Base-by-base conservation (phyloP, 2,888 invertebrate genomes). In the Anthrax anthrax region DNA sequence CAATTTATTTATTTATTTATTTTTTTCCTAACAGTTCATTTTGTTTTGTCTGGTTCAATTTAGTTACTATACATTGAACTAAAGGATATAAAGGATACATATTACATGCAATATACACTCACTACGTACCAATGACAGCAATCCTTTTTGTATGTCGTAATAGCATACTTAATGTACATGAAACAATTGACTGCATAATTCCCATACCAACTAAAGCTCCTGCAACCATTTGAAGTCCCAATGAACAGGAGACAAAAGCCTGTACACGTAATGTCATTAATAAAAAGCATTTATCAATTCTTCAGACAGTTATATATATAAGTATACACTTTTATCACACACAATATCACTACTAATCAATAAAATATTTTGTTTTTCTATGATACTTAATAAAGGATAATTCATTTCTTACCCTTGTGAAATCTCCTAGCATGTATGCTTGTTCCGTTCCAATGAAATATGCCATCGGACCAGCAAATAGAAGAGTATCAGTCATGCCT, bases 371-470 rank as follows among this genome's bases (percentile, higher is more conserved):
- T n/a, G n/a, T n/a, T n/a, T n/a, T n/a, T n/a, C n/a, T n/a, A n/a
- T n/a, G n/a, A n/a, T n/a, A n/a, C n/a, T n/a, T n/a, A n/a, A n/a
- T n/a, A n/a, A n/a, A n/a, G n/a, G n/a, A n/a, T n/a, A n/a, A n/a
- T n/a, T n/a, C n/a, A n/a, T n/a, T n/a, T 6, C 36, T 36, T 59
- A 83, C 85, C 74, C 84, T 80, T 61, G 84, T 78, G 64, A 86
- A 87, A 59, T 86, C 86, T 10, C 83, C 80, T 61, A 82, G 78
- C 71, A 88, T 84, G 63, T 87, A 86, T 54, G 84, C 86, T 69
- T 87, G 87, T 63, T 87, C 86, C 48, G 86, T 73, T 50, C 87
- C 87, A 52, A 87, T 84, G 58, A 86, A 88, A 38, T 85, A 71
- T 4, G 84, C 82, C 65, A 87, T 72, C 0, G 87, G 86, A 0